Conservation (phyloP, 2,113 vertebrate genomes). For the Empidonax alnorum region DNA sequence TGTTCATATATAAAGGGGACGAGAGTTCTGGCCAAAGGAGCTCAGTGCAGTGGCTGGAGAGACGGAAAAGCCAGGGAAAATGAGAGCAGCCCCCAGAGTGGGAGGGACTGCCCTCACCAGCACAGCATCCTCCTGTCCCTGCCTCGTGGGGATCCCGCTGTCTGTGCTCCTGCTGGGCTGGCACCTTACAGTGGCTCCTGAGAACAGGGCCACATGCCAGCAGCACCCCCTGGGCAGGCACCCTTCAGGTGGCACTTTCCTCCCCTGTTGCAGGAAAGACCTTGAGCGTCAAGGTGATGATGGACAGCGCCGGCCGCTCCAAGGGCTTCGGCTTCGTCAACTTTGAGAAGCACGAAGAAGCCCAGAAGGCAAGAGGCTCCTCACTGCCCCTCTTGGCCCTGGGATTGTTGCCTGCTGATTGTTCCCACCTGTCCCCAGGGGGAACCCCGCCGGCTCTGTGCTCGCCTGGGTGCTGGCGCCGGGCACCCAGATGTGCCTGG, state of each 20-base stretch:
- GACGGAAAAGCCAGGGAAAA: neutral
- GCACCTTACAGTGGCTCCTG: accelerated
- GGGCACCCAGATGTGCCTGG: neutral
- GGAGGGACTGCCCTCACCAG: neutral
- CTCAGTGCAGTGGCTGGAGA: neutral
- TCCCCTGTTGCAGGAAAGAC: slow-evolving; percentile 81
- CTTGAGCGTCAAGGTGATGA: slow-evolving; percentile 94
- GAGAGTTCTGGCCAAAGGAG: neutral
- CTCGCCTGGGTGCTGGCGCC: neutral
- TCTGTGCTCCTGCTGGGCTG: neutral
- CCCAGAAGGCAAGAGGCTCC: slow-evolving; percentile 85
- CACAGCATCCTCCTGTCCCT: neutral
- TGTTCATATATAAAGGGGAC: neutral
- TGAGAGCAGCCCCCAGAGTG: neutral
- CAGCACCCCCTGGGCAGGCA: accelerated
- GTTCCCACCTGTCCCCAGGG: neutral
- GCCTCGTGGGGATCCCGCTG: accelerated
- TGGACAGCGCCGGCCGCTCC: slow-evolving; percentile 82
- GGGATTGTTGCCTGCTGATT: neutral
- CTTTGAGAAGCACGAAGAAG: slow-evolving; percentile 91
- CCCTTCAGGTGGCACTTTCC: accelerated
- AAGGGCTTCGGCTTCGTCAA: slow-evolving; percentile 96
- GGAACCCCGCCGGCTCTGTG: accelerated
- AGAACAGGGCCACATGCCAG: accelerated
- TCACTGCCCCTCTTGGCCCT: accelerated